Evolutionary conservation across 2,113 vertebrate species (phyloP).

Genomic region (Abramis brama): DNA sequence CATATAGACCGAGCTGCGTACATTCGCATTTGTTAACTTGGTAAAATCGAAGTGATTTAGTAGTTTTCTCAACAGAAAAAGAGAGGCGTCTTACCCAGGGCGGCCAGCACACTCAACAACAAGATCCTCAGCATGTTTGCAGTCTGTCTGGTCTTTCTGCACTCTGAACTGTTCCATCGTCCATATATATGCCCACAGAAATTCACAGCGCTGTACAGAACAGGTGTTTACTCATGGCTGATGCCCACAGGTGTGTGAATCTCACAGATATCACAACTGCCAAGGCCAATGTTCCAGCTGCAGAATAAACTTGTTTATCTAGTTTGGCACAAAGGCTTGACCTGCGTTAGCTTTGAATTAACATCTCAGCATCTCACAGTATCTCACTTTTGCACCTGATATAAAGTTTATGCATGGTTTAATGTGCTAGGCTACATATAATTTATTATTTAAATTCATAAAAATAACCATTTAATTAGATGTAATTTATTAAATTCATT

Average conservation of each 20-base stretch:
- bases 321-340: not conserved
- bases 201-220: not conserved
- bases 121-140: conserved; percentile 80
- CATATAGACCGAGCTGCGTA: not conserved
- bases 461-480: too few species aligned
- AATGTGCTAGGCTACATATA: not conserved
- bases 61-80: not conserved
- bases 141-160: conserved; percentile 48
- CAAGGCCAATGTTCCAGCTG: not conserved
- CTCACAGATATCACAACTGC: conserved; percentile 34
- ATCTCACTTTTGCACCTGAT: not conserved
- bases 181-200: not conserved
- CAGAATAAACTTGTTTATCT: conserved; percentile 4
- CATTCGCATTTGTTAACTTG: not conserved
- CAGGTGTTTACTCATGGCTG: not conserved
- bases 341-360: not conserved
- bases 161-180: not conserved
- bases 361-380: not conserved
- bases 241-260: conserved; percentile 35
- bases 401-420: not conserved
- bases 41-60: not conserved
- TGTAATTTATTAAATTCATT: too few species aligned
- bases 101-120: conserved; percentile 74
- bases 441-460: too few species aligned
- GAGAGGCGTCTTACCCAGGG: conserved; percentile 75